Evolutionary conservation across 2,113 vertebrate species (phyloP).

Genomic region (Odocoileus hemionus): DNA sequence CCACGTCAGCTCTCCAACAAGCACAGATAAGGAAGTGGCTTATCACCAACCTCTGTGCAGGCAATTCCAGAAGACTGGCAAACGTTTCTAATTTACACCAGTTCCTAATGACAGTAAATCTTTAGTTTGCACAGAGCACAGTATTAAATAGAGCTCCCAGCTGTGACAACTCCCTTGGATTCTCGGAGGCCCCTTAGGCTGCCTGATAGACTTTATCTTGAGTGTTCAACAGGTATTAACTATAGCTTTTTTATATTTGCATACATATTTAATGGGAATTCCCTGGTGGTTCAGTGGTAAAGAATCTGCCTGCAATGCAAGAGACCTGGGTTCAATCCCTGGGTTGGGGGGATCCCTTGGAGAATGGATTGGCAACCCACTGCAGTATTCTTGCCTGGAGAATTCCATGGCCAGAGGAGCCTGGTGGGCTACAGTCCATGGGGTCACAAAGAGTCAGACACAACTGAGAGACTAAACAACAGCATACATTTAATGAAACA

Average conservation of each 20-base stretch:
- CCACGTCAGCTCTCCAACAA: background rate
- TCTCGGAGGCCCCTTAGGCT: background rate
- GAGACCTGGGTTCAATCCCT: background rate
- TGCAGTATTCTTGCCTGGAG: background rate
- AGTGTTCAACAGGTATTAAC: background rate
- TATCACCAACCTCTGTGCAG: background rate
- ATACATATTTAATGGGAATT: background rate
- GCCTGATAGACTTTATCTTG: conserved; percentile 22
- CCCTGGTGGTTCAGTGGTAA: background rate
- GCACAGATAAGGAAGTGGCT: background rate
- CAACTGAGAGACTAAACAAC: background rate
- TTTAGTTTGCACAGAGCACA: background rate
- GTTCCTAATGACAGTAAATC: background rate
- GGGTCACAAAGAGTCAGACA: background rate
- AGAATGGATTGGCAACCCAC: background rate
- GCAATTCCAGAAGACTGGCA: background rate
- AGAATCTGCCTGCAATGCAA: background rate
- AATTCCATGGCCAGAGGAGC: background rate
- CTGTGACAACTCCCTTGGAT: background rate
- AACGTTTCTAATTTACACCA: background rate
- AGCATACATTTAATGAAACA: background rate
- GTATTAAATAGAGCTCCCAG: background rate
- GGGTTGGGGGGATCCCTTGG: background rate
- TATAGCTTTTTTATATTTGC: background rate
- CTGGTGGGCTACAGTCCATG: background rate